Percentiles rank a stretch among this genome's conserved stretches.
These are phyloP conservation scores for Gonatopus flavifemur DNA, from an alignment of 1,140 invertebrate genomes.

Conservation along the genomic window DNA sequence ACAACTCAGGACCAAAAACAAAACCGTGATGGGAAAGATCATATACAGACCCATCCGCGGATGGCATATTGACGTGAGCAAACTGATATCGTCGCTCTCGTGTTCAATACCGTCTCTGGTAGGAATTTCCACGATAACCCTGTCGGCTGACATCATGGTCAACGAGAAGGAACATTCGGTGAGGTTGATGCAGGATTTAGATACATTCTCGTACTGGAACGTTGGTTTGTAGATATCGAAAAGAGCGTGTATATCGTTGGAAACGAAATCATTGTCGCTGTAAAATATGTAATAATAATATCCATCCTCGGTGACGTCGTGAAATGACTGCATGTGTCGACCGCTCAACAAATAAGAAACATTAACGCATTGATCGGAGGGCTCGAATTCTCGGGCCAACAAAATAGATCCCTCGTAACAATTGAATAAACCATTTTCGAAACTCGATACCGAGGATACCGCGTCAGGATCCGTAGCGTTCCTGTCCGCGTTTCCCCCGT, in stretches of 20 bases:
- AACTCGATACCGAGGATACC: constrained; percentile 72
- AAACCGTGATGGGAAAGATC: constrained; percentile 73
- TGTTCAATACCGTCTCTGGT: constrained; percentile 76
- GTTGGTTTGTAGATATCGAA: constrained; percentile 84
- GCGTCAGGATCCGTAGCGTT: constrained; percentile 61
- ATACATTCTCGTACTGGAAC: constrained; percentile 74
- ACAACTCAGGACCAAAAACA: constrained; percentile 74
- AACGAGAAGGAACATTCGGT: constrained; percentile 75
- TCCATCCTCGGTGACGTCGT: constrained; percentile 71
- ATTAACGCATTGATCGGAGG: constrained; percentile 66
- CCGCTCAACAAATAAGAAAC: constrained; percentile 68
- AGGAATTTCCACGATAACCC: constrained; percentile 79
- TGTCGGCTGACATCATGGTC: constrained; percentile 69
- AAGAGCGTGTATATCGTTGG: constrained; percentile 77
- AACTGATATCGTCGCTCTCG: constrained; percentile 66
- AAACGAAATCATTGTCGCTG: constrained; percentile 77
- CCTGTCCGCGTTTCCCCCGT: constrained; percentile 68
- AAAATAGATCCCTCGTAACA: constrained; percentile 76
- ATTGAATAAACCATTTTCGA: constrained; percentile 71
- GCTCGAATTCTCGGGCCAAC: constrained; percentile 68
- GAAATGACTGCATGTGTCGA: constrained; percentile 65
- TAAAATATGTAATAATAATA: constrained; percentile 89
- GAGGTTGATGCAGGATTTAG: constrained; percentile 71
- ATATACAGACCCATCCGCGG: constrained; percentile 76
- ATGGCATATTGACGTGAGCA: constrained; percentile 73